Base-by-base conservation (phyloP, 2,888 invertebrate species). In the Eudemis profundana region DNA sequence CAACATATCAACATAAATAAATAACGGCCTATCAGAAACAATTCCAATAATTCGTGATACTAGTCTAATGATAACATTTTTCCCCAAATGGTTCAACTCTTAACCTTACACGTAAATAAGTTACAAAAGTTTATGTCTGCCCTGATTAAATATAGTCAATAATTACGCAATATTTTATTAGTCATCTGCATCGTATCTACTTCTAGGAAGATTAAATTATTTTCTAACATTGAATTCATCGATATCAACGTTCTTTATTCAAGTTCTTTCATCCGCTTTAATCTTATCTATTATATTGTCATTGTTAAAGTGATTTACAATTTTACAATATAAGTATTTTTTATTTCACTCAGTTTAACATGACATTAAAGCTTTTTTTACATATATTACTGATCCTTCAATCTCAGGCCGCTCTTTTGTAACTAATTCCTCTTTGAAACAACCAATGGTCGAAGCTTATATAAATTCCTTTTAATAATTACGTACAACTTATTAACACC, bases 201-300 rank as follows among this genome's bases (percentile, higher is more conserved):
- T n/a, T 36, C n/a, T 10, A 21, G 15, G 10, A 19, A 21, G 36
- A 36, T 51, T 38, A 21, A 2, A 15, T 27, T 27, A 5, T 14
- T 29, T 17, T 17, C 27, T 17, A 17, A 7, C 5, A 5, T 54
- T 5, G 1, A 29, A 12, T 42, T 42, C 42, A 15, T 15, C 47
- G n/a, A 38, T 38, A 15, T 44, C 10, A 14, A 44, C 33, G 12
- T 21, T 12, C n/a, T 38, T 53, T 23, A 36, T 1, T 40, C 53
- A 15, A 27, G 15, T 50, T 36, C 42, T 36, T 33, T 57, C 44
- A 50, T 50, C 29, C n/a, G 33, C 14, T 56, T 42, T 36, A 61
- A 49, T 33, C 33, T 57, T 47, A 63, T 63, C 56, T 33, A 38
- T 42, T 33, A 42, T 19, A 61, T 19, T 8, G 10, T 21, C 10